phyloP scores from a whole-genome alignment of 2,888 invertebrate species.

The Himalopsyche tibetana region DNA sequence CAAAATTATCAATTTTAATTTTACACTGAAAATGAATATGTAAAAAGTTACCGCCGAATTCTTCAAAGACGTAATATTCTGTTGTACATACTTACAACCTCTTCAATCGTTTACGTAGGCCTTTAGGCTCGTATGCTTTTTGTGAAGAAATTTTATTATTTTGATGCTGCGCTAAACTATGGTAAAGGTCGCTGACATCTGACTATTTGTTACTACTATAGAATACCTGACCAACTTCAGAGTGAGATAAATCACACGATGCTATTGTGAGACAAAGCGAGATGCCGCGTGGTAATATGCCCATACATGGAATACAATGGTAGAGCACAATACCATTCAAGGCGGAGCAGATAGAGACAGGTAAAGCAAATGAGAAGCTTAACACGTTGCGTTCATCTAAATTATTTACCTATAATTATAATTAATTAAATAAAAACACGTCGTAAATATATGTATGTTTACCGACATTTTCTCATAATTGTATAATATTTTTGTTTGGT shows the following conservation, averaged over 20 bases:
- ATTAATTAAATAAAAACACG: no score
- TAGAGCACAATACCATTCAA: constrained; percentile 11
- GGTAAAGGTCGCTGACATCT: constrained; percentile 62
- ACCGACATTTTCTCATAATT: no score
- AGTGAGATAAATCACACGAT: constrained; percentile 48
- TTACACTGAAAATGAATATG: no score
- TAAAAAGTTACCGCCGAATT: background rate
- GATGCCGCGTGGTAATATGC: constrained; percentile 39
- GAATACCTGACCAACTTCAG: constrained; percentile 58
- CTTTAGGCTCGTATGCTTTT: background rate
- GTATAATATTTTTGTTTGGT: no score
- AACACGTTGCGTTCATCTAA: background rate
- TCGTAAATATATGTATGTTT: no score
- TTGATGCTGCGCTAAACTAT: constrained; percentile 59
- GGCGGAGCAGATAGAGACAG: constrained; percentile 46
- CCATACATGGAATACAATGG: constrained; percentile 48
- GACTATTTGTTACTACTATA: constrained; percentile 14
- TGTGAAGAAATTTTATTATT: constrained; percentile 56
- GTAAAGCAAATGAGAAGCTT: constrained; percentile 52
- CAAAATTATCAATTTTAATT: no score
- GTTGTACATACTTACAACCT: background rate
- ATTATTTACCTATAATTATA: background rate
- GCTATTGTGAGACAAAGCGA: constrained; percentile 24
- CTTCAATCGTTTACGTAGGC: background rate
- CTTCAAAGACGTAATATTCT: no score